These are phyloP conservation scores for Crotalus adamanteus DNA, from an alignment of 2,797 vertebrate genomes.

Conservation along the genomic window DNA sequence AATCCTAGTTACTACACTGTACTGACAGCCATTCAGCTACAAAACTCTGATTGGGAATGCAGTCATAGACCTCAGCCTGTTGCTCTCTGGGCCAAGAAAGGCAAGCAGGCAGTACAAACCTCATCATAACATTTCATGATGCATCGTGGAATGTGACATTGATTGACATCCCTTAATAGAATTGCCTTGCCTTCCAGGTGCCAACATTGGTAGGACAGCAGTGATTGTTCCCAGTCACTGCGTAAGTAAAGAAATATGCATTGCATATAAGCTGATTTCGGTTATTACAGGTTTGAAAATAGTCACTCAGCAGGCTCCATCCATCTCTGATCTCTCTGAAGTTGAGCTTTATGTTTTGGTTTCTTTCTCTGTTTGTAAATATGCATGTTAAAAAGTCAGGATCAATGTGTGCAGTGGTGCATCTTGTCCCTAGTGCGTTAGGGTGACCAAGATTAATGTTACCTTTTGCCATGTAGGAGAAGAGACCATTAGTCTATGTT, in stretches of 20 bases:
- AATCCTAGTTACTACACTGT: neutral
- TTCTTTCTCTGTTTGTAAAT: neutral
- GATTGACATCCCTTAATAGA: neutral
- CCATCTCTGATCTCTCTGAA: constrained; percentile 19
- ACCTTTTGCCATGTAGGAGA: neutral
- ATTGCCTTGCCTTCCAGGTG: neutral
- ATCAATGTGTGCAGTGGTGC: neutral
- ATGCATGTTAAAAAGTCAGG: neutral
- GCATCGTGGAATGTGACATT: neutral
- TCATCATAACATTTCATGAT: neutral
- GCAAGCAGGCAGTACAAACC: neutral
- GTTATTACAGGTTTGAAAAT: neutral
- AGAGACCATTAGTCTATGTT: neutral
- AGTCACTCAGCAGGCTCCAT: neutral
- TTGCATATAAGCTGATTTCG: neutral
- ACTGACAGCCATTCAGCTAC: neutral
- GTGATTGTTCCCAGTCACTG: neutral
- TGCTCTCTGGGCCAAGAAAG: neutral
- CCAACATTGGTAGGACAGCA: neutral
- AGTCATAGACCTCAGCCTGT: neutral
- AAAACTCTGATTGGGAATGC: neutral
- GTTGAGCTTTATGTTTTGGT: neutral
- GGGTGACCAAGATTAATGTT: neutral
- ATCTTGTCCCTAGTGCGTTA: neutral
- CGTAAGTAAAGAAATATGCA: neutral